Conservation (phyloP, 1,140 invertebrate genomes). For the Pachypeltis micranthus region DNA sequence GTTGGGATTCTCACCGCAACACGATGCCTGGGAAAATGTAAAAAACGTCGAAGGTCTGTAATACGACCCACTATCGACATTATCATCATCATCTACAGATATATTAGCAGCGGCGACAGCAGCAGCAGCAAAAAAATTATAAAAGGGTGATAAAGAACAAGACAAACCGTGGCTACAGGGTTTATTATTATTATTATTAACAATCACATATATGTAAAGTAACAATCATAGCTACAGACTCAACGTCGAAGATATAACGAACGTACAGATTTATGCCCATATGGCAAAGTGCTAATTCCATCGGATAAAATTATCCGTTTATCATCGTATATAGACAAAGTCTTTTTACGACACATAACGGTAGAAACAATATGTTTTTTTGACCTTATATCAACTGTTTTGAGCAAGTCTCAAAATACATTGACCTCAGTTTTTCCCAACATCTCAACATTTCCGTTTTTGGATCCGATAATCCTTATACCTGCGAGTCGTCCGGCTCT, state of each 20-base stretch:
- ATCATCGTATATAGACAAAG: not conserved
- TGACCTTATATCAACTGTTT: too few species aligned
- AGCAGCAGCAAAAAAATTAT: not conserved
- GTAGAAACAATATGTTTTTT: not conserved
- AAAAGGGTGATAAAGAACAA: not conserved
- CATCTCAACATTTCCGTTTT: too few species aligned
- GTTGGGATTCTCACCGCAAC: too few species aligned
- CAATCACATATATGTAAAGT: too few species aligned
- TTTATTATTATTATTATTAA: not conserved
- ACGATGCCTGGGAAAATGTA: not conserved
- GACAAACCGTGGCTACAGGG: not conserved
- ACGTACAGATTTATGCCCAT: not conserved
- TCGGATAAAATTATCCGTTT: not conserved
- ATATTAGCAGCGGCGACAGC: not conserved
- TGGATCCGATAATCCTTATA: too few species aligned
- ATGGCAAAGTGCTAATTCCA: not conserved
- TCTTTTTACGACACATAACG: not conserved
- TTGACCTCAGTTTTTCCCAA: too few species aligned
- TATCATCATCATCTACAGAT: not conserved
- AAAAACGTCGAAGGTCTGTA: not conserved
- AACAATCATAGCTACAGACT: too few species aligned
- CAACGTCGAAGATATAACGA: too few species aligned
- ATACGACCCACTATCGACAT: not conserved
- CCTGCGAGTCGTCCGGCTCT: too few species aligned
- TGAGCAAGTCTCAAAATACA: too few species aligned